phyloP scores from a whole-genome alignment of 2,888 invertebrate species.

The Carterocephalus palaemon region DNA sequence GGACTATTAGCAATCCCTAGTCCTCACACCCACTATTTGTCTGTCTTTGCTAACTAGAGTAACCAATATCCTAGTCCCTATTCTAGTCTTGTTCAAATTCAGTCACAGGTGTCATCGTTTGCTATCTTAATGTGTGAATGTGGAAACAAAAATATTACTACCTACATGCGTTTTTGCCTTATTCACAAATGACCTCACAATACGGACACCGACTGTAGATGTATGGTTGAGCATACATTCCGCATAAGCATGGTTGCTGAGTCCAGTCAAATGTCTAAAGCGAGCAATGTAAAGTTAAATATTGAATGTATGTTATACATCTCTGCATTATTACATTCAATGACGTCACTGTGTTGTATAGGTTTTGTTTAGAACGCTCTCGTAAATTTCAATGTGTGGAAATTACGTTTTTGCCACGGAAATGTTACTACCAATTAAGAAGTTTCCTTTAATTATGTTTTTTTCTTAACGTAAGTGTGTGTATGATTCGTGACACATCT shows the following conservation, averaged over 20 bases:
- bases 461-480: no score
- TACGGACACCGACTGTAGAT: neutral
- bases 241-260: neutral
- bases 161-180: conserved; percentile 6
- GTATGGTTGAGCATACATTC: conserved; percentile 1
- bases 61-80: no score
- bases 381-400: conserved; percentile 4
- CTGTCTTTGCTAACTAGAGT: no score
- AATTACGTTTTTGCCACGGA: conserved; percentile 5
- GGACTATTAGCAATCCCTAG: no score
- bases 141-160: no score
- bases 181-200: neutral
- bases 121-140: no score
- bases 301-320: neutral
- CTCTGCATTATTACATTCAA: conserved; percentile 5
- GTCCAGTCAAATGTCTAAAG: neutral
- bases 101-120: no score
- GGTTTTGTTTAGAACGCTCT: conserved; percentile 9
- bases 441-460: neutral
- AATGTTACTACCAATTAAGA: conserved; percentile 1
- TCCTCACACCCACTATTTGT: no score
- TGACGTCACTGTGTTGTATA: conserved; percentile 7
- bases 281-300: conserved; percentile 4
- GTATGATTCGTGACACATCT: no score
- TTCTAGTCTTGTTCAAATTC: no score